phyloP scores from a whole-genome alignment of 2,797 vertebrate genomes.

The Sciurus carolinensis region DNA sequence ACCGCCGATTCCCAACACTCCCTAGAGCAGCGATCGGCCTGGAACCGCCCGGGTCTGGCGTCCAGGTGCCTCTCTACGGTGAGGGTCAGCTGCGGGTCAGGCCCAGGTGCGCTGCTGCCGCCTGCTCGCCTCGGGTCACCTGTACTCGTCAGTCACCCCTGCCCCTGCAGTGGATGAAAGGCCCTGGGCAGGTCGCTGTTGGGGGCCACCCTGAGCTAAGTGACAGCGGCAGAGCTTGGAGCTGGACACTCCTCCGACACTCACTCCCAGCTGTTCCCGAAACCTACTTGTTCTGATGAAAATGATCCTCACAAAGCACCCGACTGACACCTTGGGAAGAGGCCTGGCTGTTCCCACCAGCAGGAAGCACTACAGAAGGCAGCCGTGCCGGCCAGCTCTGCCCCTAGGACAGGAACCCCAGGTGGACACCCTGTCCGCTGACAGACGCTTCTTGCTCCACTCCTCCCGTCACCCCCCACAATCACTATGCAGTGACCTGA shows the following conservation, averaged over 20 bases:
- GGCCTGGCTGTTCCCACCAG: too few relatives aligned
- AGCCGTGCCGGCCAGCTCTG: too few relatives aligned
- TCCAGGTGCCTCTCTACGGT: neutral
- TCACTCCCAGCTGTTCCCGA: neutral
- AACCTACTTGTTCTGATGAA: neutral
- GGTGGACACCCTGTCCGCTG: fast-evolving
- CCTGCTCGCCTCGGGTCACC: too few relatives aligned
- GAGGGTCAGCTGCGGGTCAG: neutral
- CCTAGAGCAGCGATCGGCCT: neutral
- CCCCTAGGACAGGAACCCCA: too few relatives aligned
- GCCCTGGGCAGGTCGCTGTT: neutral
- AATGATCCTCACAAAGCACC: neutral
- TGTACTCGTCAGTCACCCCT: fast-evolving
- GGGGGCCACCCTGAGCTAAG: neutral
- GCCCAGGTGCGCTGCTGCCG: too few relatives aligned
- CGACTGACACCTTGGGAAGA: neutral
- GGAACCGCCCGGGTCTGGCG: neutral
- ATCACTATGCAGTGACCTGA: neutral
- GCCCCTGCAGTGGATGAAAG: neutral
- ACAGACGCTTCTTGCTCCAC: neutral
- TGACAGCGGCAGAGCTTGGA: neutral
- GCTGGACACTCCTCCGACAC: too few relatives aligned
- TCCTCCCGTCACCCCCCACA: neutral
- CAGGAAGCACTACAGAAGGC: neutral
- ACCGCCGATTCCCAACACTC: too few relatives aligned